Base-by-base conservation (phyloP, 1,140 invertebrate species). In the Brachionus sp. region DNA sequence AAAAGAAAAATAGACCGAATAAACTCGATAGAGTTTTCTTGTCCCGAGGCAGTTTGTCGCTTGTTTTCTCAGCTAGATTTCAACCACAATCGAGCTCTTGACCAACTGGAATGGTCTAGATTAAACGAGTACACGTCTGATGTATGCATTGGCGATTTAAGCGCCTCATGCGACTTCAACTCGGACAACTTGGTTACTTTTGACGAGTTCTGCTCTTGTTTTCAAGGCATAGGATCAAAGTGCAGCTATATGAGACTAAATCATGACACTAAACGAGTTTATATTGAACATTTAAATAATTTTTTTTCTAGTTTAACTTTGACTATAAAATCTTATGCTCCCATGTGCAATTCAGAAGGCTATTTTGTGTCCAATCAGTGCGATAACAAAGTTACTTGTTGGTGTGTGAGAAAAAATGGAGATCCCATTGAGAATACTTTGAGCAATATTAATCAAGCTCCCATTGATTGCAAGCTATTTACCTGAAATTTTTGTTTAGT, bases 361-460 rank as follows among this genome's bases (percentile, higher is more conserved):
- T 57, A 80, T 37, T 80, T 80, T 66, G 13, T 39, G 37, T 3
- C 33, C 19, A 66, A 50, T 62, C 77, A 80, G n/a, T 80, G 77
- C 35, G 77, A 80, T 19, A 57, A 9, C 19, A 80, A 19, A 23
- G 50, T 80, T 23, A 80, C 50, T 33, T 80, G 77, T 62, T 80
- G 77, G 77, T 80, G 77, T 80, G 77, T 80, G 25, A 62, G 19
- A 39, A 57, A 62, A 62, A 39, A 57, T 39, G 77, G 77, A 25
- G 77, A 80, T 5, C 50, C 37, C 4, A 39, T 80, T 12, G 50
- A 35, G 19, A 2, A 62, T 13, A 62, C 46, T 62, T 25, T 80
- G 4, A 39, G 77, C 19, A 12, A 37, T 5, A 57, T 80, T 25
- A 66, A 57, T 80, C 77, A 80, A 62, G 42, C 50, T 37, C 77